A percentile compares a stretch with the other conserved stretches of the same genome.
phyloP scores from a whole-genome alignment of 1,140 invertebrate genomes.

The Bemisia tabaci region DNA sequence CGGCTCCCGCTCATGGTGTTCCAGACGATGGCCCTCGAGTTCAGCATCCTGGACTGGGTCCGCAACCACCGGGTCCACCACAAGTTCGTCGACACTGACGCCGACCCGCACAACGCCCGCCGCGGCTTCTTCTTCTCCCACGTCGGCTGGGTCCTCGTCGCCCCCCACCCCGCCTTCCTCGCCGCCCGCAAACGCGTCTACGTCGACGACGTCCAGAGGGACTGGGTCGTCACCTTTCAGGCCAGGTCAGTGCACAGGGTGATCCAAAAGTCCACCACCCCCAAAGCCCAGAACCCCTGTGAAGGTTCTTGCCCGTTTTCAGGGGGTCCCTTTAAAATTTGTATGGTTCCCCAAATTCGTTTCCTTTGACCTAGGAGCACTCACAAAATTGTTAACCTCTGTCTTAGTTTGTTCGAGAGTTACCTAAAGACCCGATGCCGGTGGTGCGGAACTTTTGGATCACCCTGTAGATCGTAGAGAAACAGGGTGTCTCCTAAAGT shows the following conservation, averaged over 20 bases:
- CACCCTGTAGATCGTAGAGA: too few species aligned
- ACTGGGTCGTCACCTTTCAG: conserved; percentile 52
- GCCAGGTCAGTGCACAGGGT: conserved; percentile 35
- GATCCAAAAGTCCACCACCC: too few species aligned
- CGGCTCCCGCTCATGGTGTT: conserved; percentile 37
- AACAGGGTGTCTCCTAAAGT: too few species aligned
- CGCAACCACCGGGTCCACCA: conserved; percentile 82
- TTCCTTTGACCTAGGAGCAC: too few species aligned
- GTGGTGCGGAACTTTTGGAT: too few species aligned
- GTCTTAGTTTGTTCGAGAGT: too few species aligned
- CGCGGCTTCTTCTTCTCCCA: conserved; percentile 79
- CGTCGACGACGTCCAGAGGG: conserved; percentile 57
- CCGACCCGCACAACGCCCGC: conserved; percentile 69
- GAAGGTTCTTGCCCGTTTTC: too few species aligned
- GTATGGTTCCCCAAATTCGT: too few species aligned
- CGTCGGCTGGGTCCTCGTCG: conserved; percentile 74
- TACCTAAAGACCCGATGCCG: too few species aligned
- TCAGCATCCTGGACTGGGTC: conserved; percentile 50
- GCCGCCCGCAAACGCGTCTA: conserved; percentile 63
- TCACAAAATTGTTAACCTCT: too few species aligned
- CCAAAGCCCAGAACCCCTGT: too few species aligned
- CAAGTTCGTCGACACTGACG: conserved; percentile 82
- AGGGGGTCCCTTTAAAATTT: too few species aligned
- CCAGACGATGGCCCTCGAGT: conserved; percentile 31
- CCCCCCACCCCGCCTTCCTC: conserved; percentile 72